Base-by-base conservation (phyloP, 2,888 invertebrate species). In the Drosophila silvestris region DNA sequence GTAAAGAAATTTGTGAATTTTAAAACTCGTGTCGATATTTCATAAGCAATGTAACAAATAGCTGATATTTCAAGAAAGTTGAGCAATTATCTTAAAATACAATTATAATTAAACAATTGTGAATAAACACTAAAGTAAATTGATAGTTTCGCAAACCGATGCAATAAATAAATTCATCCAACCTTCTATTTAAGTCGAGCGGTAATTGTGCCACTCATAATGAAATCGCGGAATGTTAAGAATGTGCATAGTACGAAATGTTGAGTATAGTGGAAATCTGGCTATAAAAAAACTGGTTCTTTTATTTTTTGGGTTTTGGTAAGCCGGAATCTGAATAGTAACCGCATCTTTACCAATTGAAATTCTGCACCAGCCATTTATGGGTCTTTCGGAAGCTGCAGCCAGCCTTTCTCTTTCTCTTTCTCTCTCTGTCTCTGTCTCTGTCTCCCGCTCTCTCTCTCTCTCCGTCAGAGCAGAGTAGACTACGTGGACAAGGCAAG, bases 401-500 rank as follows among this genome's bases (percentile, higher is more conserved):
- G 41, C 10, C 10, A 41, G 41, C 41, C 5, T 16, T 47, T 47
- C 14, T 4, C 14, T 14, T 14, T 22, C 22, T 22, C 44, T 44
- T 47, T 47, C 14, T 4, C 7, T 14, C 4, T 22, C 22, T 22
- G 22, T 44, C 12, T 14, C 47, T 3, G 12, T 44, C 12, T 14
- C 14, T n/a, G n/a, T n/a, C n/a, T n/a, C n/a, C 10, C n/a, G 12
- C 41, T 41, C 12, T n/a, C 5, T n/a, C 3, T 26, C 1, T 26
- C 26, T 26, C 3, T 12, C 50, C 35, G 26, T 16, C 16, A 37
- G 33, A 30, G 58, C 30, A 35, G 19, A 16, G 19, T 6, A 16
- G 39, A 33, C 64, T 47, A 30, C 30, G 50, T 54, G 47, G n/a
- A 51, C 14, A 51, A 35, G 50, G 37, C 30, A 47, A 44, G 35